A percentile compares a stretch with the other conserved stretches of the same genome.
Conservation (phyloP, 2,888 invertebrate genomes). For the Drosophila pseudotalamancana region DNA sequence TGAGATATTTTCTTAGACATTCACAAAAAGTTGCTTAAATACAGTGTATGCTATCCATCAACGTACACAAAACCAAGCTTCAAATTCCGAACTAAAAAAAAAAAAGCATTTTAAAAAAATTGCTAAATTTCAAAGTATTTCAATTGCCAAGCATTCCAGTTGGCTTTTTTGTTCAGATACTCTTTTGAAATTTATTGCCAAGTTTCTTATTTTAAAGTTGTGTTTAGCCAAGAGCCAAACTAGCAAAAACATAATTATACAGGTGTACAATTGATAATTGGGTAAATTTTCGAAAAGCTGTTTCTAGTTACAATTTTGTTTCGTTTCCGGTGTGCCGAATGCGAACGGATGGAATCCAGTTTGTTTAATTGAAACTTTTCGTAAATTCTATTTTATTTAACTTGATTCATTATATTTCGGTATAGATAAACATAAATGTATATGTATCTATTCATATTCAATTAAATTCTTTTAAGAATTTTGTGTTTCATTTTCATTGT, state of each 20-base stretch:
- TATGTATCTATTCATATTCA: too few species aligned
- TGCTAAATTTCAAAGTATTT: constrained; percentile 11
- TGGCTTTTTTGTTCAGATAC: background rate
- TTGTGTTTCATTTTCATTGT: background rate
- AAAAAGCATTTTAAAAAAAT: constrained; percentile 1
- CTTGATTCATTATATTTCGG: too few species aligned
- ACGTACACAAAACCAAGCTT: constrained; percentile 35
- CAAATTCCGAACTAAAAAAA: constrained; percentile 16
- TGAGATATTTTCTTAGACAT: constrained; percentile 29
- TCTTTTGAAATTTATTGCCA: constrained; percentile 2
- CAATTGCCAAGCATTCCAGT: constrained; percentile 3
- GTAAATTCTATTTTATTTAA: too few species aligned
- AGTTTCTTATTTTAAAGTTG: constrained; percentile 3
- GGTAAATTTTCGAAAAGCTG: background rate
- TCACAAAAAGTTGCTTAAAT: constrained; percentile 42
- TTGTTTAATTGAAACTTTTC: too few species aligned
- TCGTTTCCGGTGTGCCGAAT: background rate
- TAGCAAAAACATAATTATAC: background rate
- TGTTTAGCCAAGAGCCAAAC: background rate
- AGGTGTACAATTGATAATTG: constrained; percentile 10
- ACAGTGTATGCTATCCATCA: constrained; percentile 39
- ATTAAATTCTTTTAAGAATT: too few species aligned
- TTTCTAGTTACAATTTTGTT: constrained; percentile 3
- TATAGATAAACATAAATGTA: too few species aligned
- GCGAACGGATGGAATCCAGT: background rate